Conservation (phyloP, 2,113 vertebrate species). For the Himantopus leucocephalus region DNA sequence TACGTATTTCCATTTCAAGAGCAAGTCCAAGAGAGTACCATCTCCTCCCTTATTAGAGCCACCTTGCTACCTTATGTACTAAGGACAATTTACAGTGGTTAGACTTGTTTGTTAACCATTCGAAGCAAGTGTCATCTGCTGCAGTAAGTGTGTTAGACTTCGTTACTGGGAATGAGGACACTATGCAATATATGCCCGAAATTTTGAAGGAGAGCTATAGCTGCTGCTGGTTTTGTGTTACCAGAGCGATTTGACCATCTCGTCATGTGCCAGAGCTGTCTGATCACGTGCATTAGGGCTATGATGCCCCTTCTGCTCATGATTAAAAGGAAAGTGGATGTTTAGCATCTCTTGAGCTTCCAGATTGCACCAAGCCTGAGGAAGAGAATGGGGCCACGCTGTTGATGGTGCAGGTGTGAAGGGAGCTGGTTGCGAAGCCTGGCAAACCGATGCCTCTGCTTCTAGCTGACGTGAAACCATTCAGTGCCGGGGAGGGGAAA, state of each 20-base stretch:
- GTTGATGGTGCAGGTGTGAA: not conserved
- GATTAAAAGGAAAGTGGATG: not conserved
- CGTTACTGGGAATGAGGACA: not conserved
- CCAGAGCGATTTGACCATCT: not conserved
- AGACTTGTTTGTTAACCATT: not conserved
- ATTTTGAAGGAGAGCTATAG: fast-evolving
- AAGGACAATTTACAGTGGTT: not conserved
- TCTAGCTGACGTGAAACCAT: not conserved
- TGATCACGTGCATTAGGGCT: fast-evolving
- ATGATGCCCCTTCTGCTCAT: not conserved
- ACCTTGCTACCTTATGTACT: not conserved
- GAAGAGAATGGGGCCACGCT: fast-evolving
- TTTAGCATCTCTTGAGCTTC: not conserved
- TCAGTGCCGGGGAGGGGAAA: not conserved
- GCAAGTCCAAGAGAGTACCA: not conserved
- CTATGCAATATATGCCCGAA: fast-evolving
- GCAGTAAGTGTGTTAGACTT: not conserved
- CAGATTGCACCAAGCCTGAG: not conserved
- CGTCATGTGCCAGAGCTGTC: fast-evolving
- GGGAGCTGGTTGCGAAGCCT: not conserved
- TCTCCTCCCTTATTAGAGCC: not conserved
- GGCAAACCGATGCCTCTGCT: not conserved
- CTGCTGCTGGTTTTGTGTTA: not conserved
- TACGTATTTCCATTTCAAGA: not conserved
- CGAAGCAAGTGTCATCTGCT: not conserved